phyloP scores from a whole-genome alignment of 2,888 invertebrate species.

The Lordiphosa andalusiaca region DNA sequence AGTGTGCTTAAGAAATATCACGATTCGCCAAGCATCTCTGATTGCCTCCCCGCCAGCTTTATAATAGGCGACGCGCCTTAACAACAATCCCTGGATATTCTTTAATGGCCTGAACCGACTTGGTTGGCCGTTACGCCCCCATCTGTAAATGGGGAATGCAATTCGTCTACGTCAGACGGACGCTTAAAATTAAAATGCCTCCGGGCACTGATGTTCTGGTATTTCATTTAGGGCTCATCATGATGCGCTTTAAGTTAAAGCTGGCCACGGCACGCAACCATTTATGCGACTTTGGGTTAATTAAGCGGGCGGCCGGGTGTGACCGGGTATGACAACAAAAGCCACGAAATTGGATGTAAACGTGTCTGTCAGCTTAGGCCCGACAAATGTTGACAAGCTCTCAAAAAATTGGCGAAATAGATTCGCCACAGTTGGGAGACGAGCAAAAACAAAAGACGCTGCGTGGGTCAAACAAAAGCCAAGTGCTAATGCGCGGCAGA shows the following conservation, averaged over 20 bases:
- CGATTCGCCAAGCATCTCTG: not conserved
- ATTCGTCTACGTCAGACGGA: slow-evolving; percentile 65
- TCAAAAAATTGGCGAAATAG: slow-evolving; percentile 55
- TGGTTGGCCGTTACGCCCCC: slow-evolving; percentile 50
- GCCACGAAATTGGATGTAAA: slow-evolving; percentile 38
- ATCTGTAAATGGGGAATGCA: slow-evolving; percentile 38
- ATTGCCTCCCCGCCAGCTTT: too few relatives aligned
- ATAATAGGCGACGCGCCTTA: too few relatives aligned
- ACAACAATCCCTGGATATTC: slow-evolving; percentile 6
- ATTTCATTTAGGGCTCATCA: slow-evolving; percentile 40
- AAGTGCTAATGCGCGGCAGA: slow-evolving; percentile 7
- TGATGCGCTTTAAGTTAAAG: slow-evolving; percentile 51
- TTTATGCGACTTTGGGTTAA: slow-evolving; percentile 55
- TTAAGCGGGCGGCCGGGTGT: slow-evolving; percentile 61
- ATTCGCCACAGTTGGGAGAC: slow-evolving; percentile 58
- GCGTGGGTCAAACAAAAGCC: slow-evolving; percentile 48
- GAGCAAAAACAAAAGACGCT: slow-evolving; percentile 26
- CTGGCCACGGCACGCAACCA: slow-evolving; percentile 56
- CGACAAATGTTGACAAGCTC: slow-evolving; percentile 51
- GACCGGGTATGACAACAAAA: slow-evolving; percentile 23
- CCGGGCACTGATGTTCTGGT: slow-evolving; percentile 16
- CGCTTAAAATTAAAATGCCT: slow-evolving; percentile 34
- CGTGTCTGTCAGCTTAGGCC: slow-evolving; percentile 60
- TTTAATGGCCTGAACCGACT: slow-evolving; percentile 57
- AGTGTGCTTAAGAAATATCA: slow-evolving; percentile 27